A percentile compares a stretch with the other conserved stretches of the same genome.
Conservation (phyloP, 2,797 vertebrate species). For the Alca torda region DNA sequence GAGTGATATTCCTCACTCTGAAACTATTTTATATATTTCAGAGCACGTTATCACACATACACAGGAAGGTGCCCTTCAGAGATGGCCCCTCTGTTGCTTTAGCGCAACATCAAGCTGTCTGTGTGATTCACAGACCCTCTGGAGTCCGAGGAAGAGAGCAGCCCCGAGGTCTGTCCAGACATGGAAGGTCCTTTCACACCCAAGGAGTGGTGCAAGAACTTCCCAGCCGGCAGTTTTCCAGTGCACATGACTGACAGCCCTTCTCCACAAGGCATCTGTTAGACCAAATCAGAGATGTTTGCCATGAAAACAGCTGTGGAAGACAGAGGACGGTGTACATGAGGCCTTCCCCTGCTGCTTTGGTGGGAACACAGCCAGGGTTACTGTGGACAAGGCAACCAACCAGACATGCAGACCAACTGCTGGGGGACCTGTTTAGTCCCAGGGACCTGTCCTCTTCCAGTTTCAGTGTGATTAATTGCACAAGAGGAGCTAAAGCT, state of each 20-base stretch:
- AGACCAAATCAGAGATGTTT: neutral
- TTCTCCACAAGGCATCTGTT: neutral
- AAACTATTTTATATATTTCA: neutral
- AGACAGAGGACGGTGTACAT: neutral
- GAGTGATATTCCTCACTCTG: neutral
- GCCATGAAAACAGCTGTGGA: neutral
- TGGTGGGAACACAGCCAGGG: neutral
- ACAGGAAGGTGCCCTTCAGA: neutral
- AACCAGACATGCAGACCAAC: neutral
- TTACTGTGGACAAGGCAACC: neutral
- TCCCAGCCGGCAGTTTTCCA: neutral
- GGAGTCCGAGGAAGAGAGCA: neutral
- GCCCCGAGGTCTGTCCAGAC: neutral
- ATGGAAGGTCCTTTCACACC: neutral
- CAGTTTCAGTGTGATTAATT: rapidly evolving
- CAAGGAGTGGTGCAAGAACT: neutral
- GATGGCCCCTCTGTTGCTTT: neutral
- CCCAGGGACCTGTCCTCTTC: neutral
- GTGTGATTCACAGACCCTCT: neutral
- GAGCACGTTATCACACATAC: neutral
- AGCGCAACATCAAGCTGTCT: neutral
- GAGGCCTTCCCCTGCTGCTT: neutral
- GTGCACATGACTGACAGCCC: neutral
- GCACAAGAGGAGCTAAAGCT: neutral
- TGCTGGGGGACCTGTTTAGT: neutral